Evolutionary conservation across 1,140 invertebrate genomes (phyloP), one percentile per base, ranked within the genome.

Genomic region (Anastrepha ludens): DNA sequence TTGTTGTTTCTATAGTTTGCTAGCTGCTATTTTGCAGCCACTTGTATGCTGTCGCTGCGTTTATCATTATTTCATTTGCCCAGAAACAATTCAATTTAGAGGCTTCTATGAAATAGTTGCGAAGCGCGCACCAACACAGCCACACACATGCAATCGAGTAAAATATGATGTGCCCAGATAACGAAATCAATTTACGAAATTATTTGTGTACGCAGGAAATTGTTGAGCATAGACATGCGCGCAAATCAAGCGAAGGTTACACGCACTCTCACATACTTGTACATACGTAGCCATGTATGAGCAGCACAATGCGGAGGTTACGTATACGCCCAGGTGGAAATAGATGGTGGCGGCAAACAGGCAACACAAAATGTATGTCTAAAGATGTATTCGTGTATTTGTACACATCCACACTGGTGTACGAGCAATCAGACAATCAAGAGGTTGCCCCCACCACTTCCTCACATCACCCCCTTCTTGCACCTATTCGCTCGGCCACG

Each of bases 171-270:
- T 92, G 91, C 90, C 87, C 88, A 89, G 91, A 91, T 91, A 91
- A 89, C 91, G 89, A 91, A 92, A 92, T 92, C 91, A 91, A 92
- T 92, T 92, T 88, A 87, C 44, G 58, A 81, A 81, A 55, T 89
- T 90, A 58, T 65, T 67, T 50, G 58, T 64, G 29, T 62, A 81
- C 20, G 47, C 50, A 55, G 41, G 41, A 81, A 58, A 81, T 55
- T 41, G 74, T 2, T 29, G 47, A 81, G 44, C 74, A 81, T 47
- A 47, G 64, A 9, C 11, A 70, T 15, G 65, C 65, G 39, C 41
- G 41, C 3, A 74, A 5, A 74, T 41, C 60, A 62, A 17, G 1
- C 15, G 60, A 62, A 62, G 41, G 29, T 29, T 29, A 29, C 0
- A 8, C 13, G 5, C 41, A 74, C 15, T 44, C 67, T 7, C 41